Evolutionary conservation across 2,113 vertebrate genomes (phyloP).

Genomic region (Neolamprologus hecqui): DNA sequence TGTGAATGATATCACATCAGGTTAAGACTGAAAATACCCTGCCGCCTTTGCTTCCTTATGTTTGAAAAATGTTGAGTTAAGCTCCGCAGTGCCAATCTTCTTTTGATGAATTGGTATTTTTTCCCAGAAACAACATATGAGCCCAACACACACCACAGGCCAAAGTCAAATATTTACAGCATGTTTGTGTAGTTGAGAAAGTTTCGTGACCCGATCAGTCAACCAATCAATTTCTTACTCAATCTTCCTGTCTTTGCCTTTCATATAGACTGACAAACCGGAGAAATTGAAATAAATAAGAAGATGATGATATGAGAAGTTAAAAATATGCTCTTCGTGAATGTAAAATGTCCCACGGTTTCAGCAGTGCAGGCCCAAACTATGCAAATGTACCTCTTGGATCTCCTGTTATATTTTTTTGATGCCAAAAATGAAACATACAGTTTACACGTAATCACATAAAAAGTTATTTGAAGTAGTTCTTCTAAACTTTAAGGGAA

Average conservation of each 20-base stretch:
- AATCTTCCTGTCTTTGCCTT: neutral
- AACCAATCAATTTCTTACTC: neutral
- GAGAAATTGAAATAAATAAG: neutral
- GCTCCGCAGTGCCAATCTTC: neutral
- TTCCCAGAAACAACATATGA: neutral
- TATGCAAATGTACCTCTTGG: neutral
- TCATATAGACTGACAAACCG: neutral
- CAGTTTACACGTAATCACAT: neutral
- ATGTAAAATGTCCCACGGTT: neutral
- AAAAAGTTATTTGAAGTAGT: neutral
- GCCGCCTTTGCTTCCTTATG: neutral
- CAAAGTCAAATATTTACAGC: neutral
- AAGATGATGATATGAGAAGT: neutral
- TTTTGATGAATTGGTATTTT: neutral
- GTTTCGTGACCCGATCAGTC: neutral
- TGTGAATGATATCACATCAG: neutral
- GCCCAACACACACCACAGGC: neutral
- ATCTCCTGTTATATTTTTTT: neutral
- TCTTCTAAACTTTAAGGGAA: neutral
- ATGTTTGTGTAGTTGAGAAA: neutral
- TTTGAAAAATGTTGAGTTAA: neutral
- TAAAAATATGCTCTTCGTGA: neutral
- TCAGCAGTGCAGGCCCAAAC: neutral
- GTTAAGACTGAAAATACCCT: neutral
- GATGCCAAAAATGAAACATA: neutral